Conservation (phyloP, 2,888 invertebrate genomes). For the Cheilosia grossa region DNA sequence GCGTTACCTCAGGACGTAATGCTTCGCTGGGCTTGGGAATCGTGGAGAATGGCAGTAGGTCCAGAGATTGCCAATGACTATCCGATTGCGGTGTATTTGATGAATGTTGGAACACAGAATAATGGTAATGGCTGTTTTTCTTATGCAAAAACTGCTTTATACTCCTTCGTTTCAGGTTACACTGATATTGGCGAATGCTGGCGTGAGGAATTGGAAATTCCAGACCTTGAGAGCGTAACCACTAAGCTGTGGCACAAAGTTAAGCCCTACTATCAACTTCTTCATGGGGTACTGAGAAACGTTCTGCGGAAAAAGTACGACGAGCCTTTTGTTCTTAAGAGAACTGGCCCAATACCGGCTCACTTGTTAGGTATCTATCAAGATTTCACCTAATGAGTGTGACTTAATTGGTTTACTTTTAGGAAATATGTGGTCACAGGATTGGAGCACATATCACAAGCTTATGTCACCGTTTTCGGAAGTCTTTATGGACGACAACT, state of each 20-base stretch:
- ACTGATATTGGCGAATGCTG: conserved; percentile 86
- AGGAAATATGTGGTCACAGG: conserved; percentile 89
- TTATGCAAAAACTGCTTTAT: neutral
- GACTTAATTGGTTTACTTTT: conserved; percentile 36
- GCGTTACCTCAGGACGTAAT: conserved; percentile 80
- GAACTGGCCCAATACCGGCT: conserved; percentile 86
- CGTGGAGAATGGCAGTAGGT: conserved; percentile 87
- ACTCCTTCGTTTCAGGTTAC: conserved; percentile 84
- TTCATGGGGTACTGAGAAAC: conserved; percentile 89
- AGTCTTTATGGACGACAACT: conserved; percentile 84
- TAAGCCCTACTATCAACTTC: conserved; percentile 86
- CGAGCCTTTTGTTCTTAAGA: conserved; percentile 85
- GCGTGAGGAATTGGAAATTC: conserved; percentile 87
- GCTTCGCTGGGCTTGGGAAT: conserved; percentile 87
- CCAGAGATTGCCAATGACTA: conserved; percentile 85
- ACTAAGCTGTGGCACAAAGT: conserved; percentile 85
- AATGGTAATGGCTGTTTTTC: conserved; percentile 84
- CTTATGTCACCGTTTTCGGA: conserved; percentile 84
- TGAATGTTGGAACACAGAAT: conserved; percentile 86
- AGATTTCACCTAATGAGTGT: neutral
- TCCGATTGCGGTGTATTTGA: conserved; percentile 84
- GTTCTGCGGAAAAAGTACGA: conserved; percentile 84
- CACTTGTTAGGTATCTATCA: conserved; percentile 86
- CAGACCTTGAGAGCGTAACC: conserved; percentile 85
- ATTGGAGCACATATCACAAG: conserved; percentile 86